Evolutionary conservation across 2,797 vertebrate species (phyloP).

Genomic region (Peromyscus nudipes): DNA sequence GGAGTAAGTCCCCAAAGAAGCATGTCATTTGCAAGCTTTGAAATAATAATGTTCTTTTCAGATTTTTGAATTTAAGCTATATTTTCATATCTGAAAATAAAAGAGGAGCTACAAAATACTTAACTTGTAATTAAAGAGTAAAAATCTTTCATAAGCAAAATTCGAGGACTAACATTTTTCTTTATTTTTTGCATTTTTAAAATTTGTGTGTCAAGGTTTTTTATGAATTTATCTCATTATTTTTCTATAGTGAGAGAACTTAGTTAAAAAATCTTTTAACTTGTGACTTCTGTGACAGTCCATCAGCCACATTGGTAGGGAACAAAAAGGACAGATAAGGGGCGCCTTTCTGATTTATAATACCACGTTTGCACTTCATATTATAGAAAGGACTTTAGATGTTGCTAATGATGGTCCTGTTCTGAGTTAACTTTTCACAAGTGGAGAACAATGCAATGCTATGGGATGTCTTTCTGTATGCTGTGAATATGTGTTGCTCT

Average conservation of each 20-base stretch:
- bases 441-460: no score
- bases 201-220: neutral
- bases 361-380: neutral
- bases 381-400: neutral
- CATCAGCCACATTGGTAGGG: neutral
- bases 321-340: neutral
- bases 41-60: neutral
- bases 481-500: no score
- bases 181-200: neutral
- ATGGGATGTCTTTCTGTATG: no score
- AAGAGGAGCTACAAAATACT: neutral
- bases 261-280: neutral
- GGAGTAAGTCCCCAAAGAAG: neutral
- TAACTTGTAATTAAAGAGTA: neutral
- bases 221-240: constrained; percentile 45
- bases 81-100: constrained; percentile 4
- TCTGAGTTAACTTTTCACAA: neutral
- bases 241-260: neutral
- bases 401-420: neutral
- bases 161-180: neutral
- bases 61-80: neutral
- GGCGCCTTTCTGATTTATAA: neutral
- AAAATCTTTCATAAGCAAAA: constrained; percentile 15
- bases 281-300: neutral
- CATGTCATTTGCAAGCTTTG: neutral